A percentile compares a stretch with the other conserved stretches of the same genome.
Evolutionary conservation across 2,888 invertebrate species (phyloP).

Genomic region (Cantharis rustica): DNA sequence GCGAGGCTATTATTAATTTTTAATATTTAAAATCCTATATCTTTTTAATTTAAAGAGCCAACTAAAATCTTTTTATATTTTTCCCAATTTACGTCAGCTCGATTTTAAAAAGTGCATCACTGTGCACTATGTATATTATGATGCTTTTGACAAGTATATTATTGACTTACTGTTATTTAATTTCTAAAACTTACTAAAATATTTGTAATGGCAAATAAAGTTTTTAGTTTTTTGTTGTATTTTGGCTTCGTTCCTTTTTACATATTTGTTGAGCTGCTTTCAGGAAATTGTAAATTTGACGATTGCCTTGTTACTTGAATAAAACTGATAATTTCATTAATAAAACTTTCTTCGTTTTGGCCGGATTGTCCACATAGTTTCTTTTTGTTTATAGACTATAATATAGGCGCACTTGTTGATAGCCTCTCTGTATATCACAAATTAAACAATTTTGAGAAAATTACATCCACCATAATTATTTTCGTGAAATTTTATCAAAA

Average conservation of each 20-base stretch:
- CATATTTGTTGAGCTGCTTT: too few relatives aligned
- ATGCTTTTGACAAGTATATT: too few relatives aligned
- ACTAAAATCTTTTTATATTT: too few relatives aligned
- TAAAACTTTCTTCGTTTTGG: not conserved
- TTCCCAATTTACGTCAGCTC: not conserved
- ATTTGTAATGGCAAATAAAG: not conserved
- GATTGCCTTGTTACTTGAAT: not conserved
- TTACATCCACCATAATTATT: not conserved
- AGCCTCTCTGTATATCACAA: not conserved
- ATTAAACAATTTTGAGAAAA: not conserved
- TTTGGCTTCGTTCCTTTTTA: too few relatives aligned
- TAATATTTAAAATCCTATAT: not conserved
- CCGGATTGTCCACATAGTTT: not conserved
- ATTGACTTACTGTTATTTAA: not conserved
- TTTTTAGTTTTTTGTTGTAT: not conserved
- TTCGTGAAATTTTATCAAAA: not conserved
- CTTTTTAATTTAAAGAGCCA: not conserved
- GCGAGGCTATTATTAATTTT: not conserved
- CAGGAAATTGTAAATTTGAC: not conserved
- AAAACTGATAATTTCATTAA: not conserved
- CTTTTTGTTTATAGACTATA: not conserved
- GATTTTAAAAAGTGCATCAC: too few relatives aligned
- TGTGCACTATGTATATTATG: too few relatives aligned
- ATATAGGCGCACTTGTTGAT: not conserved
- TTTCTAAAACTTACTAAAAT: not conserved